Percentiles rank a stretch among this genome's conserved stretches.
These are phyloP conservation scores for Lordiphosa fenestrarum DNA, from an alignment of 2,888 invertebrate species.

Conservation along the genomic window DNA sequence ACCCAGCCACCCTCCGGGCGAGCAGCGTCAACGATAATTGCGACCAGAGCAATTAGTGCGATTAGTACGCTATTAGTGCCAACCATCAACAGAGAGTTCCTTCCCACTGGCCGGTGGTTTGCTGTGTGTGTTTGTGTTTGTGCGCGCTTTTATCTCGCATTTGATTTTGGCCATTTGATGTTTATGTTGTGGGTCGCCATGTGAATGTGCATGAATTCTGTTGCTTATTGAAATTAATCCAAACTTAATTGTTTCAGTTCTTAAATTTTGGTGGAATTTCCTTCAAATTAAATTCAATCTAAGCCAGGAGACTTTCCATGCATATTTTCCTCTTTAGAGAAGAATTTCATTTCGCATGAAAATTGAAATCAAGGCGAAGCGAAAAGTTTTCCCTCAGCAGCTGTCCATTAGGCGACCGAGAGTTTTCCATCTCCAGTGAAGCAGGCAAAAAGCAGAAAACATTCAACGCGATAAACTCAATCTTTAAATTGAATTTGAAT, in stretches of 20 bases:
- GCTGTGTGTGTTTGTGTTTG: constrained; percentile 7
- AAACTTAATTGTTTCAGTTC: background rate
- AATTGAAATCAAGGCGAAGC: constrained; percentile 12
- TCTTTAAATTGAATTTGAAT: constrained; percentile 75
- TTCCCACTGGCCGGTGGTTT: constrained; percentile 6
- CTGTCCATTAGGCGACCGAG: constrained; percentile 14
- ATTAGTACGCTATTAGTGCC: constrained; percentile 72
- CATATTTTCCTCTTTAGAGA: background rate
- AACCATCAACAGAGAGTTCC: constrained; percentile 57
- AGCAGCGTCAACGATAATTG: constrained; percentile 66
- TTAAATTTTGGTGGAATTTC: background rate
- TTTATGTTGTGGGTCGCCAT: constrained; percentile 45
- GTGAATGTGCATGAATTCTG: constrained; percentile 26
- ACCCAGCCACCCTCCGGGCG: constrained; percentile 1
- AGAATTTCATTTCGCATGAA: constrained; percentile 8
- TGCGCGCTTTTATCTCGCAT: constrained; percentile 23
- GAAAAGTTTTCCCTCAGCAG: constrained; percentile 9
- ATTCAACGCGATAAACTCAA: constrained; percentile 66
- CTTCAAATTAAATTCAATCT: background rate
- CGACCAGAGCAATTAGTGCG: constrained; percentile 72
- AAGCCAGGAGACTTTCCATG: constrained; percentile 19
- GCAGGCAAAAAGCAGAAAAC: constrained; percentile 60
- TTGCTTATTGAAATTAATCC: constrained; percentile 39
- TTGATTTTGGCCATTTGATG: constrained; percentile 47
- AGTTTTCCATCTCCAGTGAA: constrained; percentile 24